Conservation (phyloP, 2,113 vertebrate genomes). For the Copsychus sechellarum region DNA sequence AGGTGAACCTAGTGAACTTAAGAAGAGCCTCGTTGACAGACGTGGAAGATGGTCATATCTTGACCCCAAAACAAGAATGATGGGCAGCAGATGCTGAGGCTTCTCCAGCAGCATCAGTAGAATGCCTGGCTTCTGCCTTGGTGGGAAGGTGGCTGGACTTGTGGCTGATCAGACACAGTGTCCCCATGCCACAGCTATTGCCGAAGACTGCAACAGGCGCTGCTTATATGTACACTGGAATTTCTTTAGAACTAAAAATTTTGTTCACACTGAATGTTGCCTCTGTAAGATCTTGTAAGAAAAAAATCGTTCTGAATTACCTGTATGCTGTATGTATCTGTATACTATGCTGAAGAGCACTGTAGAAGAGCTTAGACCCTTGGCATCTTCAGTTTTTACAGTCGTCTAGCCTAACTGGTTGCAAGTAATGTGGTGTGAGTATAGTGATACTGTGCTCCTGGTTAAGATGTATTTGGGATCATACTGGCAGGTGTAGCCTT, state of each 20-base stretch:
- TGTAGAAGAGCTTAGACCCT: background rate
- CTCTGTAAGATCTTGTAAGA: background rate
- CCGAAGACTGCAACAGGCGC: background rate
- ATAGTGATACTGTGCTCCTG: background rate
- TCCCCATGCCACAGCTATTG: background rate
- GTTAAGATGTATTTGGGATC: background rate
- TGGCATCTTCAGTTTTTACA: background rate
- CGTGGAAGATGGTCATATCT: background rate
- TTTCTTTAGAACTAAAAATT: background rate
- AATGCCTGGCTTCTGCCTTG: background rate
- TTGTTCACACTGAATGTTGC: background rate
- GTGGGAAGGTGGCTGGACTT: background rate
- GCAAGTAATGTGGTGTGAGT: background rate
- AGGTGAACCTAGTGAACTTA: background rate
- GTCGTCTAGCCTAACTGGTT: background rate
- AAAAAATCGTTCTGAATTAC: rapidly evolving
- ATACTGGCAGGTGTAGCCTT: background rate
- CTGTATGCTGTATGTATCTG: rapidly evolving
- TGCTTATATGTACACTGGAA: background rate
- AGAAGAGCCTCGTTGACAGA: background rate
- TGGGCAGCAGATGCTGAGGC: background rate
- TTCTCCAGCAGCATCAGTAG: background rate
- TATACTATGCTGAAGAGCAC: background rate
- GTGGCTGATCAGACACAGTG: rapidly evolving
- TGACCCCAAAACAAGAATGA: background rate